A percentile compares a stretch with the other conserved stretches of the same genome.
Evolutionary conservation across 2,888 invertebrate species (phyloP).

Genomic region (Slavum lentiscoides): DNA sequence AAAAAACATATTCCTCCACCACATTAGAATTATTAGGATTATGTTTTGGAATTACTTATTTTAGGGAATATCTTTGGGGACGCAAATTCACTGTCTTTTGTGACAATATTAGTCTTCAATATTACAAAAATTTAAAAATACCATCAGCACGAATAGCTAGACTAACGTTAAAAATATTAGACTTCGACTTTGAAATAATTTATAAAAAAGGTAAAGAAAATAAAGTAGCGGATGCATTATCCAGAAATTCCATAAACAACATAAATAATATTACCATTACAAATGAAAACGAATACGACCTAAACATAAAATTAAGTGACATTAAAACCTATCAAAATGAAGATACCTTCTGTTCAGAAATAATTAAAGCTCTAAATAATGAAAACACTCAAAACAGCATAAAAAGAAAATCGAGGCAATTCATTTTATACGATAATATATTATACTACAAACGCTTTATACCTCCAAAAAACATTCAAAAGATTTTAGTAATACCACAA

Average conservation of each 20-base stretch:
- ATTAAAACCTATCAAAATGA: background rate
- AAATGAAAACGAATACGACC: background rate
- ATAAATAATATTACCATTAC: background rate
- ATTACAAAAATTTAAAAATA: constrained; percentile 23
- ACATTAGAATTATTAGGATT: constrained; percentile 46
- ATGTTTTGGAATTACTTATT: constrained; percentile 18
- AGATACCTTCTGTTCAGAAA: background rate
- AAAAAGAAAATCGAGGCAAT: background rate
- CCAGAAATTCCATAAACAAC: background rate
- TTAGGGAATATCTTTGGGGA: constrained; percentile 27
- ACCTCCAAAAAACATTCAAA: background rate
- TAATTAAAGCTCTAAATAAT: background rate
- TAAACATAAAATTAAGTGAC: background rate
- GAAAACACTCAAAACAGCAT: no score
- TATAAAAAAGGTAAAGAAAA: constrained; percentile 30
- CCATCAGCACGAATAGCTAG: constrained; percentile 15
- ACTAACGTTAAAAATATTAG: constrained; percentile 27
- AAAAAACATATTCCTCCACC: constrained; percentile 26
- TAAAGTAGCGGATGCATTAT: constrained; percentile 11
- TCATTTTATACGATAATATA: background rate
- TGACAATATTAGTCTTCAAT: constrained; percentile 31
- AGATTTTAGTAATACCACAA: background rate
- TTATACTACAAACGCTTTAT: background rate
- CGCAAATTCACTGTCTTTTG: constrained; percentile 16
- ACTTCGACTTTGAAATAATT: constrained; percentile 34